Base-by-base conservation (phyloP, 2,888 invertebrate species). In the Dione juno region DNA sequence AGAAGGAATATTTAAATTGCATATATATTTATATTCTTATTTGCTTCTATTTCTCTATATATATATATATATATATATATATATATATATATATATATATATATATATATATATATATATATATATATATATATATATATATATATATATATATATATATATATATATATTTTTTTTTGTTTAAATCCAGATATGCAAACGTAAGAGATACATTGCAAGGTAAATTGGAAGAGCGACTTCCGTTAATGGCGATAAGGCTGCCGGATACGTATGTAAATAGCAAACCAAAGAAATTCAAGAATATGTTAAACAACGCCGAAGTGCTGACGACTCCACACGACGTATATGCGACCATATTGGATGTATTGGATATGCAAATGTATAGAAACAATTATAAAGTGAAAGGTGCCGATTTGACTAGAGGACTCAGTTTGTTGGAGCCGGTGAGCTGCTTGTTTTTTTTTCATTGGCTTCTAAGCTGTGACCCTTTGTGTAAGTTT, bases 141-240 rank as follows among this genome's bases (percentile, higher is more conserved):
- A 50, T 50, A 16, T n/a, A 50, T 8, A 50, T 16, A 16, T 16
- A 50, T 50, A 50, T n/a, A n/a, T n/a, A 63, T 37, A 19, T 37
- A 43, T 57, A 13, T 43, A 37, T 14, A 10, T 50, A 37, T 37
- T 3, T 28, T 2, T 28, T 58, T 35, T 58, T 45, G 41, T 73
- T 81, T 28, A n/a, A 28, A 3, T 28, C 28, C 80, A 96, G 98
- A 82, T 98, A 97, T 87, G 95, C 97, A 0, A 94, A 95, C 66
- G 95, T 98, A 9, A 94, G 99, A 0, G 95, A 96, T 78, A 98
- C 98, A 0, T 92, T 97, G 8, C 98, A 98, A 85, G 99, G 98
- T 0, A 98, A 98, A 85, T 95, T 97, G 70, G 99, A 99, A 81
- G 98, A 99, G 83, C 94, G 99, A 1, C 84, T 98, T 70, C 99